Evolutionary conservation across 2,113 vertebrate species (phyloP), one percentile per base, ranked within the genome.

Genomic region (Ammodytes marinus): DNA sequence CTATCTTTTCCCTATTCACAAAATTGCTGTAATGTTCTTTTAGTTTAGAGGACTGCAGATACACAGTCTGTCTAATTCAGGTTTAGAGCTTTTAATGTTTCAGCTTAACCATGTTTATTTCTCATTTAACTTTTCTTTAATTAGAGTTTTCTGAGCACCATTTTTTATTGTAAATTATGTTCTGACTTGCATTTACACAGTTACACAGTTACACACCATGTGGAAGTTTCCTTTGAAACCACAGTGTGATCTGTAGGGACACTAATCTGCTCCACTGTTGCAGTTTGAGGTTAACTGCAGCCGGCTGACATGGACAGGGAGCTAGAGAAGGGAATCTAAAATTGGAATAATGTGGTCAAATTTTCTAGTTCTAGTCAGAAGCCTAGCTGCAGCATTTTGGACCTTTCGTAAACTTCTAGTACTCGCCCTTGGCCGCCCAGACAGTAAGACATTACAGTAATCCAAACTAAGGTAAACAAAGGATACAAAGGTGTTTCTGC

Each of bases 1-100:
- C 59, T 40, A 42, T 77, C 9, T 72, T 67, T 47, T 60, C 10
- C 40, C 47, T 11, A 53, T 77, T 27, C 13, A 42, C 39, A 60
- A 37, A 66, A 52, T 27, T 27, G 27, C 27, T 27, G 27, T 7
- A 39, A 9, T 13, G 53, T 19, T 64, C 39, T 19, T 71, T 66
- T 53, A 52, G 1, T 74, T 54, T 35, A 52, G 15, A 63, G 17
- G 45, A 50, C 39, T 52, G 10, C 43, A 69, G 27, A 40, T 8
- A 27, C 39, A 43, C 50, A 68, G 13, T 6, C 13, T 43, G 8
- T 52, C 0, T 60, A 11, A 3, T 17, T 60, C 27, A 47, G 53
- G 45, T 69, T 52, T 59, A 27, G 54, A 60, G 39, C 19, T 14
- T 12, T 53, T 37, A 12, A 17, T 46, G 40, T 59, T 55, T 54